A percentile compares a stretch with the other conserved stretches of the same genome.
phyloP scores from a whole-genome alignment of 2,113 vertebrate genomes.

The Okapia johnstoni region DNA sequence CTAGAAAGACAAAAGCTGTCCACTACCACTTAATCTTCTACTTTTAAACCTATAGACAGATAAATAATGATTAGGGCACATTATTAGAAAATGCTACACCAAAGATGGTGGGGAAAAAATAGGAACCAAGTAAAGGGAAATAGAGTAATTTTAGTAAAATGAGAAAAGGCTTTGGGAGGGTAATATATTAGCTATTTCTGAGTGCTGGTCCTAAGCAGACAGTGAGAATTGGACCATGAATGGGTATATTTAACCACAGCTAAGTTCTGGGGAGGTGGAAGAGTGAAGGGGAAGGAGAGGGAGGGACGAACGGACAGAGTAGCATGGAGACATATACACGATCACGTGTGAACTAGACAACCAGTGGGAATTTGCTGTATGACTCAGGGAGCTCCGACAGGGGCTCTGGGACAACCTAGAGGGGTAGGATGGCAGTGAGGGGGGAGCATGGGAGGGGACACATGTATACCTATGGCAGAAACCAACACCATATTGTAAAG shows the following conservation, averaged over 20 bases:
- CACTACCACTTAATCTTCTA: background rate
- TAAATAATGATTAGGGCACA: background rate
- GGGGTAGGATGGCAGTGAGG: background rate
- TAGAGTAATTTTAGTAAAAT: background rate
- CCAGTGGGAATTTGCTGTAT: background rate
- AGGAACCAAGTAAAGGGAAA: background rate
- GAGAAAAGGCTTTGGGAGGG: background rate
- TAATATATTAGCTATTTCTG: background rate
- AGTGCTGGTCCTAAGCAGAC: background rate
- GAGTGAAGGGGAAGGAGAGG: background rate
- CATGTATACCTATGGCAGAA: background rate
- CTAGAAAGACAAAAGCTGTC: background rate
- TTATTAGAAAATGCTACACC: background rate
- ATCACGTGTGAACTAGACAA: accelerated
- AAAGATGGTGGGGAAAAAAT: background rate
- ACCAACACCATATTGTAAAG: background rate
- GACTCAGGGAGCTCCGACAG: background rate
- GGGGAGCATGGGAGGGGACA: background rate
- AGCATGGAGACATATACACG: background rate
- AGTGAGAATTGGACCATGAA: background rate
- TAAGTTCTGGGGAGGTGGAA: no score
- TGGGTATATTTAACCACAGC: background rate
- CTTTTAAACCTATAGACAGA: background rate
- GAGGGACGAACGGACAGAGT: accelerated
- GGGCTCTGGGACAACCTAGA: background rate